Evolutionary conservation across 1,140 invertebrate genomes (phyloP).

Genomic region (Tetragonula clypearis): DNA sequence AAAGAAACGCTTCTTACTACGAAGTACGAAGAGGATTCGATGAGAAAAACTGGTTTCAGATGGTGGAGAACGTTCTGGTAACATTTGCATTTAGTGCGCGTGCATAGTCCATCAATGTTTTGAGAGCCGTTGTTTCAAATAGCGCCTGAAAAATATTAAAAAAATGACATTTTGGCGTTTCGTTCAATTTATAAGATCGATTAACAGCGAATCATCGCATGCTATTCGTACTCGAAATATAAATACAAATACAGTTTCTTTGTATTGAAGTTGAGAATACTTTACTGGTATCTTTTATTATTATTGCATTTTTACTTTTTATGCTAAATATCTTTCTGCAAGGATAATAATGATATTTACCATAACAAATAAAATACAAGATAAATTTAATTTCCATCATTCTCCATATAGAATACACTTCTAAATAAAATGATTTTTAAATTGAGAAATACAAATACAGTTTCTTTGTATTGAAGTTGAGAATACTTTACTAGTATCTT

Average conservation of each 20-base stretch:
- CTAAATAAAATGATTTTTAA: not conserved
- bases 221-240: not conserved
- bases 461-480: no score
- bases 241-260: not conserved
- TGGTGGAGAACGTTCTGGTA: conserved; percentile 45
- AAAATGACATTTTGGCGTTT: conserved; percentile 6
- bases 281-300: no score
- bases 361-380: not conserved
- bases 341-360: not conserved
- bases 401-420: not conserved
- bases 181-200: not conserved
- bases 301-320: no score
- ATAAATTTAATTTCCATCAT: not conserved
- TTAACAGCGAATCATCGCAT: not conserved
- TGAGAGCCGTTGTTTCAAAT: not conserved
- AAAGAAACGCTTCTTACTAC: conserved; percentile 23
- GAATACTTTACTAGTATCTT: no score
- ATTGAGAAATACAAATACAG: no score
- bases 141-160: not conserved
- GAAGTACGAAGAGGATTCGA: conserved; percentile 28
- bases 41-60: conserved; percentile 48
- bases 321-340: not conserved
- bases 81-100: conserved; percentile 38
- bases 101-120: conserved; percentile 23
- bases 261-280: not conserved